Evolutionary conservation across 2,888 invertebrate genomes (phyloP).

Genomic region (Agrotis puta): DNA sequence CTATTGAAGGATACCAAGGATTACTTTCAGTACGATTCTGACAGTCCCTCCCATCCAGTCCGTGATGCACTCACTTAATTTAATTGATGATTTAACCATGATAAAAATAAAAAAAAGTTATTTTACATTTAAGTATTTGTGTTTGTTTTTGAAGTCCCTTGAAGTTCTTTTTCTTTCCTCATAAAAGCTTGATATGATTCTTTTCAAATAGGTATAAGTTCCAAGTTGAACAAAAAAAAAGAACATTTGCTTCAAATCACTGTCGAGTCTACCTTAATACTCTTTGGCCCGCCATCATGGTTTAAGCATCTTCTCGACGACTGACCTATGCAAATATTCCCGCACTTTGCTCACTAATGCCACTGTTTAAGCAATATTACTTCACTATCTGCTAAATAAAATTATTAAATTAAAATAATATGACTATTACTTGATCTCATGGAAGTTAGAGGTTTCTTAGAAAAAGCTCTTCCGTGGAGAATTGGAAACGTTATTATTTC

Average conservation of each 20-base stretch:
- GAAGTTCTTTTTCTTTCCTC: too few species aligned
- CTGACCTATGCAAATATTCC: slow-evolving; percentile 73
- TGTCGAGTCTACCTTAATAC: slow-evolving; percentile 28
- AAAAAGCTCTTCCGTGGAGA: not conserved
- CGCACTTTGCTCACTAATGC: slow-evolving; percentile 42
- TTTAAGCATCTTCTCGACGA: slow-evolving; percentile 35
- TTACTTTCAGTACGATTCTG: too few species aligned
- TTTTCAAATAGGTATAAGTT: too few species aligned
- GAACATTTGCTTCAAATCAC: not conserved
- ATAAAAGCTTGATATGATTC: not conserved
- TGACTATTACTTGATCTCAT: not conserved
- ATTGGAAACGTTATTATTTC: not conserved
- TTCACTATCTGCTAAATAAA: slow-evolving; percentile 36
- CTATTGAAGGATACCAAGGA: too few species aligned
- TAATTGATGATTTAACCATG: too few species aligned
- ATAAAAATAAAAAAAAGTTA: too few species aligned
- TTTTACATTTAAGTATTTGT: too few species aligned
- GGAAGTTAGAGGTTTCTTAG: too few species aligned
- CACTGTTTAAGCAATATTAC: slow-evolving; percentile 53
- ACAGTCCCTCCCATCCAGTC: too few species aligned
- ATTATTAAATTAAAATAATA: slow-evolving; percentile 5
- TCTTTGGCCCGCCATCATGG: slow-evolving; percentile 39
- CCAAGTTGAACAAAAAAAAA: not conserved
- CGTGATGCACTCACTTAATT: too few species aligned
- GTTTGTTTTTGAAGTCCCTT: too few species aligned